Evolutionary conservation across 2,888 invertebrate species (phyloP).

Genomic region (Aspidiotus rigidus): DNA sequence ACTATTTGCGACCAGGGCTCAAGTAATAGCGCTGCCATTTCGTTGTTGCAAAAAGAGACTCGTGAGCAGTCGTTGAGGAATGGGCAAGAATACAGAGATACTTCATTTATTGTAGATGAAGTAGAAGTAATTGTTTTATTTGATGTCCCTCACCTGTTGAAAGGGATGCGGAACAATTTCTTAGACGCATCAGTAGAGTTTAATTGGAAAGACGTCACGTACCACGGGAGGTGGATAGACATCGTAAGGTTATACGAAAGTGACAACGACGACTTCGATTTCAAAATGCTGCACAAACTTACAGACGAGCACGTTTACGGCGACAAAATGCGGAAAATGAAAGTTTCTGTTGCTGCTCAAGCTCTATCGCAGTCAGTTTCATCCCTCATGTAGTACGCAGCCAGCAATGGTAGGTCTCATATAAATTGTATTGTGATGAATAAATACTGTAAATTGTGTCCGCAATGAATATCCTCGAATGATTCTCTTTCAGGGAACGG

Average conservation of each 20-base stretch:
- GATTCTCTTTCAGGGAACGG: background rate
- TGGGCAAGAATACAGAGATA: background rate
- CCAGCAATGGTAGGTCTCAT: background rate
- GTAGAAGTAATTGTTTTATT: slow-evolving; percentile 16
- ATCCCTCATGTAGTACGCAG: background rate
- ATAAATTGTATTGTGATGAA: slow-evolving; percentile 3
- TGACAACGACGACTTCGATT: slow-evolving; percentile 1
- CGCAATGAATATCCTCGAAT: background rate
- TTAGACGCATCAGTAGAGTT: background rate
- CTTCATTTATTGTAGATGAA: slow-evolving; percentile 6
- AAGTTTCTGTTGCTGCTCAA: slow-evolving; percentile 16
- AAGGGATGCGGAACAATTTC: slow-evolving; percentile 21
- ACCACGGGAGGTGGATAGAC: slow-evolving; percentile 5
- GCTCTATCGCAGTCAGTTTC: slow-evolving; percentile 17
- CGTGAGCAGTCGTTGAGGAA: background rate
- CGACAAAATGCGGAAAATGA: slow-evolving; percentile 16
- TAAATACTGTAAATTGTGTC: background rate
- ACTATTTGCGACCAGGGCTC: slow-evolving; percentile 14
- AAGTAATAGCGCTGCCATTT: slow-evolving; percentile 12
- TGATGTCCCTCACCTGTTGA: slow-evolving; percentile 19
- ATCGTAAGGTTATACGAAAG: slow-evolving; percentile 8
- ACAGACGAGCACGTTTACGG: slow-evolving; percentile 13
- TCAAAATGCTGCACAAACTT: slow-evolving; percentile 13
- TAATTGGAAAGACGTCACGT: background rate
- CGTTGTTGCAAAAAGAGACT: slow-evolving; percentile 11